Evolutionary conservation across 2,113 vertebrate genomes (phyloP), one percentile per base, ranked within the genome.

Genomic region (Paratilapia polleni): DNA sequence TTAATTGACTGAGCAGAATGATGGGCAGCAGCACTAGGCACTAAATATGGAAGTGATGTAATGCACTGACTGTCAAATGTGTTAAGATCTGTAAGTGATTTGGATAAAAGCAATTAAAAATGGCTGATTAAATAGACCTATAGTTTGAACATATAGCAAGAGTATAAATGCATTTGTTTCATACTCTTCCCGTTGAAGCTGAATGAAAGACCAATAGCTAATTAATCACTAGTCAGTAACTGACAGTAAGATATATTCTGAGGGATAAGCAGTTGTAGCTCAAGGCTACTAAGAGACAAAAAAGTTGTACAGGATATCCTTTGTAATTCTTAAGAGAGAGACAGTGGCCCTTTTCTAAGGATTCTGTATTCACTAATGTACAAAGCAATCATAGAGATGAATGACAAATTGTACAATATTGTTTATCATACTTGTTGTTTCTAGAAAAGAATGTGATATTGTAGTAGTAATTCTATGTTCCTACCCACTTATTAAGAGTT

Each of bases 151-250:
- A 41, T 58, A 76, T 10, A 62, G 38, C 20, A n/a, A 36, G 77
- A 82, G 56, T 90, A 52, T 31, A 73, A 73, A n/a, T 31, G 19
- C 6, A 26, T 24, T 58, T 57, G 6, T 76, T 58, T 76, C 22
- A 58, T 26, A 22, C 22, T 24, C 11, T 22, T 58, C 49, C 49
- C 15, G 4, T 5, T 54, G 15, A 54, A 54, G 49, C 15, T 19
- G 4, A 17, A 54, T 19, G 17, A 54, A 9, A 89, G 87, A 77
- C 87, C 63, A 57, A 77, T 36, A 77, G 80, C 80, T 93, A 86
- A 93, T 94, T 94, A 92, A 83, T 90, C 73, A 91, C 85, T 86
- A 89, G 89, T 92, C n/a, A n/a, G n/a, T n/a, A n/a, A 90, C 86
- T 92, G 80, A 90, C 61, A 84, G 60, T 77, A 85, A 87, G 88